Conservation (phyloP, 2,113 vertebrate genomes). For the Mobula birostris region DNA sequence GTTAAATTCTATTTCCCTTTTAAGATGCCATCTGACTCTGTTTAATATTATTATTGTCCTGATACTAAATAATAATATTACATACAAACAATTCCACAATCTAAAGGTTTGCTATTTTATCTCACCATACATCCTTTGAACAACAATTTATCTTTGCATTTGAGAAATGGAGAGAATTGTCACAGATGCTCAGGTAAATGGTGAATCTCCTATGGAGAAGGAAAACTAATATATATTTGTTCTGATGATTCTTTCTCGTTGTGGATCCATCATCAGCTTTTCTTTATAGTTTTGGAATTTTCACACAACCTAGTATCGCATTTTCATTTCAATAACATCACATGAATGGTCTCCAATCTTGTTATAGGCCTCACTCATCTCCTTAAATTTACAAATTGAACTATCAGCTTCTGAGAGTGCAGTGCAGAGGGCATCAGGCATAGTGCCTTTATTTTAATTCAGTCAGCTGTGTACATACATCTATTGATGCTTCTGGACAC, state of each 20-base stretch:
- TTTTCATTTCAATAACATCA: neutral
- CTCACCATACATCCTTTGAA: no score
- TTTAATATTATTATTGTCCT: no score
- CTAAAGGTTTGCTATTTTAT: no score
- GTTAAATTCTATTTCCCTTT: no score
- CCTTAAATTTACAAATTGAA: neutral
- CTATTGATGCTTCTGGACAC: no score
- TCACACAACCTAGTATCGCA: neutral
- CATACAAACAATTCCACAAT: no score
- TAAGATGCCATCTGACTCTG: no score
- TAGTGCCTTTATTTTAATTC: neutral
- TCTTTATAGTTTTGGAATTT: neutral
- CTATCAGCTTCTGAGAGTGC: neutral
- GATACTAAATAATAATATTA: no score
- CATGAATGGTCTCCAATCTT: neutral
- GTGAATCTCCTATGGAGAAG: neutral
- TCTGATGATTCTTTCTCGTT: neutral
- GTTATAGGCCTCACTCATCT: neutral
- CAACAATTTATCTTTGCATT: no score
- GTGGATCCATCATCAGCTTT: neutral
- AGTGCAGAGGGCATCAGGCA: neutral
- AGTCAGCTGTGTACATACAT: neutral
- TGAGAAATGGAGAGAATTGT: neutral
- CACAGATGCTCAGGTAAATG: neutral
- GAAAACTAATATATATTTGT: neutral